Evolutionary conservation across 2,113 vertebrate species (phyloP).

Genomic region (Lepidothrix coronata): DNA sequence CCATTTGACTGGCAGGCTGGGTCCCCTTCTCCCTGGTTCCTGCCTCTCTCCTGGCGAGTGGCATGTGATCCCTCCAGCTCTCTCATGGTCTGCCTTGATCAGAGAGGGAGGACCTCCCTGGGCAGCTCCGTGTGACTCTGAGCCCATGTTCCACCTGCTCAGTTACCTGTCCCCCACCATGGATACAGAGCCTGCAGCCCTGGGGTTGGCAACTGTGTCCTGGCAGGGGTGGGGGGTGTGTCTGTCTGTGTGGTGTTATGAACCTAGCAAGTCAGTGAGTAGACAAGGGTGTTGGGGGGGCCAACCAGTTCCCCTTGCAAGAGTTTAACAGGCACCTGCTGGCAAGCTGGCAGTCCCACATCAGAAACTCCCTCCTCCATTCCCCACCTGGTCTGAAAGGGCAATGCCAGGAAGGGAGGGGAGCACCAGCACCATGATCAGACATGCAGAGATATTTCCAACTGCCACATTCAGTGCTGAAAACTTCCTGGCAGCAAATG

Average conservation of each 20-base stretch:
- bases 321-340: background rate
- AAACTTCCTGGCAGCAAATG: background rate
- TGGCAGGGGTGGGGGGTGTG: background rate
- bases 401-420: background rate
- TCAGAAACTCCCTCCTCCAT: background rate
- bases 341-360: fast-evolving
- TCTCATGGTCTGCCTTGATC: fast-evolving
- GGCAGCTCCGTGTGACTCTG: background rate
- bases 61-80: background rate
- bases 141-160: background rate
- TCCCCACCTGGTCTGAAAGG: background rate
- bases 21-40: background rate
- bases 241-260: fast-evolving
- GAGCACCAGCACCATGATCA: background rate
- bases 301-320: background rate
- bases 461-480: background rate
- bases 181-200: background rate
- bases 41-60: fast-evolving
- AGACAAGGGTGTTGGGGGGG: fast-evolving
- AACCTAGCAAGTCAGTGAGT: background rate
- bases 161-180: background rate
- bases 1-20: background rate
- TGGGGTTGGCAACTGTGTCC: fast-evolving
- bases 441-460: background rate
- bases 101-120: background rate